Evolutionary conservation across 2,888 invertebrate genomes (phyloP), one percentile per base, ranked within the genome.

Genomic region (Acleris holmiana): DNA sequence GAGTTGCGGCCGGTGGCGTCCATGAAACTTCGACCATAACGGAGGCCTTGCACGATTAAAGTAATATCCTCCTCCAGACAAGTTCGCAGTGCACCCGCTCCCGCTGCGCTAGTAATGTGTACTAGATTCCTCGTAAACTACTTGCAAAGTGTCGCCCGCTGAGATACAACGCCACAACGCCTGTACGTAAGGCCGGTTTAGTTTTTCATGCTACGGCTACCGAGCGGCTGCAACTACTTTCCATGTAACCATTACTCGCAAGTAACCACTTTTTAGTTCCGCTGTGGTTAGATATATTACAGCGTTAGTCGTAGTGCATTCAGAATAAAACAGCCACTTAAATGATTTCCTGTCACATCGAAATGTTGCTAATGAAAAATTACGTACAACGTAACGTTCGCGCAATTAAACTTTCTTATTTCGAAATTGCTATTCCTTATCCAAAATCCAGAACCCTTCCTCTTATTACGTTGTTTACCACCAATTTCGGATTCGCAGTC

Each of bases 11-110:
- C 61, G 63, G 66, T 67, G 67, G 61, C 69, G 68, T 67, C 63
- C 70, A 67, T 64, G 68, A 79, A 87, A 87, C 82, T 86, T 86
- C 72, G 80, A 73, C 83, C 80, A 83, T 87, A 84, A 85, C 82
- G 75, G 76, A 76, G 83, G 83, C 82, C 80, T 83, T 79, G 73
- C 68, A 73, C 84, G 85, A 84, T 85, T 87, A 86, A 84, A 86
- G 85, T 86, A 84, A 86, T 86, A 83, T 79, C 82, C 76, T 73
- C 71, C 73, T 61, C 73, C 71, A 73, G 78, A 76, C 77, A 77
- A 83, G 78, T 80, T 85, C 73, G 74, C 67, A 69, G 68, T 79
- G 76, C 79, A 77, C 72, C 75, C 69, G 71, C 66, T 64, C 71
- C 73, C 69, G 68, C 64, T 70, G 73, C 70, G 69, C 76, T 71